These are phyloP conservation scores for Orchesella flavescens DNA, from an alignment of 2,888 invertebrate species.

Conservation along the genomic window DNA sequence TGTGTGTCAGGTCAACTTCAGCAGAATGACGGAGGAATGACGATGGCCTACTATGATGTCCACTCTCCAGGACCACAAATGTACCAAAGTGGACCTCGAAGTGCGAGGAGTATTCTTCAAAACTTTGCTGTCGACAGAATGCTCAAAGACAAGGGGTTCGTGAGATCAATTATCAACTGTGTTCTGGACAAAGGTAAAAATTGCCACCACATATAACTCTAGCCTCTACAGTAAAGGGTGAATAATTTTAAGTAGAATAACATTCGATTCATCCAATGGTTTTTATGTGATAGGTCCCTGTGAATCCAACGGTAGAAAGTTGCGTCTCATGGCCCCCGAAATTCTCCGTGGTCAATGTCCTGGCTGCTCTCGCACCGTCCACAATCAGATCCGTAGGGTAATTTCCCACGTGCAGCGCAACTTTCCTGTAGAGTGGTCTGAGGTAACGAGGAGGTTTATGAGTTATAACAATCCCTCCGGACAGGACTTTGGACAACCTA, in stretches of 20 bases:
- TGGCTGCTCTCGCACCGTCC: slow-evolving; percentile 71
- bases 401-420: slow-evolving; percentile 83
- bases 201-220: background rate
- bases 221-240: too few relatives aligned
- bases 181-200: slow-evolving; percentile 70
- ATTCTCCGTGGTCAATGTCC: slow-evolving; percentile 80
- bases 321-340: slow-evolving; percentile 79
- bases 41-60: background rate
- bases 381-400: slow-evolving; percentile 82
- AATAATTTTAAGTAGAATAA: too few relatives aligned
- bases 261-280: background rate
- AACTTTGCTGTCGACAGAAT: slow-evolving; percentile 71
- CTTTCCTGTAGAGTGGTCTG: slow-evolving; percentile 84
- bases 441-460: slow-evolving; percentile 66
- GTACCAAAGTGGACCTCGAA: slow-evolving; percentile 34
- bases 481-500: slow-evolving; percentile 21
- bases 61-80: slow-evolving; percentile 4
- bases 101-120: slow-evolving; percentile 66
- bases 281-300: slow-evolving; percentile 66
- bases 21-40: background rate
- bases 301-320: slow-evolving; percentile 71
- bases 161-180: slow-evolving; percentile 71
- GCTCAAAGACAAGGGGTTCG: slow-evolving; percentile 71
- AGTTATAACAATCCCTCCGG: slow-evolving; percentile 43
- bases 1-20: slow-evolving; percentile 12